Evolutionary conservation across 1,140 invertebrate genomes (phyloP).

Genomic region (Drosophila aff.): DNA sequence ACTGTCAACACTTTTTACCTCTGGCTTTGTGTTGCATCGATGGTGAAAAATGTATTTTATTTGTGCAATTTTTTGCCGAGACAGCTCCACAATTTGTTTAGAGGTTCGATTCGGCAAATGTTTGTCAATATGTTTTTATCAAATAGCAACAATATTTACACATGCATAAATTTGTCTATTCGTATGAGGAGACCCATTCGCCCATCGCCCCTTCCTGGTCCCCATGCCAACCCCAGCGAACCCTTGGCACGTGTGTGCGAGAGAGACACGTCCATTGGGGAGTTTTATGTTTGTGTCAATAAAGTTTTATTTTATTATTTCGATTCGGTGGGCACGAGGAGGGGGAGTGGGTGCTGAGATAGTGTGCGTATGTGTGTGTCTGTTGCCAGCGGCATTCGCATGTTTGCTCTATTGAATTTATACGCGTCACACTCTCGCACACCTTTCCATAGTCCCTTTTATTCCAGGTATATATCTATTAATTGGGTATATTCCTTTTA

Average conservation of each 20-base stretch:
- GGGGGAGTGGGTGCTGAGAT: background rate
- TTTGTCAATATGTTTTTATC: constrained; percentile 82
- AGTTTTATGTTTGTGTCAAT: constrained; percentile 80
- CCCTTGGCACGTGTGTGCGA: constrained; percentile 3
- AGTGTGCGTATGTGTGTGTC: constrained; percentile 7
- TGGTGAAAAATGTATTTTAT: constrained; percentile 32
- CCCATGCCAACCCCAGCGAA: constrained; percentile 4
- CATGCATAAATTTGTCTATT: constrained; percentile 76
- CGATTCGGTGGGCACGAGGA: constrained; percentile 9
- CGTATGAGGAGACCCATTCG: constrained; percentile 1
- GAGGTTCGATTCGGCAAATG: constrained; percentile 72
- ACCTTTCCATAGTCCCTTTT: constrained; percentile 15
- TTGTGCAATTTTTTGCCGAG: constrained; percentile 31
- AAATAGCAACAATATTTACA: constrained; percentile 79
- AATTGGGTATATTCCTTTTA: background rate
- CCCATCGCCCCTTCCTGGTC: too few relatives aligned
- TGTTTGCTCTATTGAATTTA: constrained; percentile 76
- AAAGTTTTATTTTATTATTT: constrained; percentile 83
- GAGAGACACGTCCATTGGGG: constrained; percentile 60
- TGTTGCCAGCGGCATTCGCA: constrained; percentile 58
- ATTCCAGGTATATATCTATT: background rate
- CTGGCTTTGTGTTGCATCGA: constrained; percentile 13
- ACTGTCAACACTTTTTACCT: constrained; percentile 45
- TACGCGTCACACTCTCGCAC: constrained; percentile 47
- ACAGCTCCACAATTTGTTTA: constrained; percentile 66